Base-by-base conservation (phyloP, 2,888 invertebrate species). In the Oxystoma pomonae region DNA sequence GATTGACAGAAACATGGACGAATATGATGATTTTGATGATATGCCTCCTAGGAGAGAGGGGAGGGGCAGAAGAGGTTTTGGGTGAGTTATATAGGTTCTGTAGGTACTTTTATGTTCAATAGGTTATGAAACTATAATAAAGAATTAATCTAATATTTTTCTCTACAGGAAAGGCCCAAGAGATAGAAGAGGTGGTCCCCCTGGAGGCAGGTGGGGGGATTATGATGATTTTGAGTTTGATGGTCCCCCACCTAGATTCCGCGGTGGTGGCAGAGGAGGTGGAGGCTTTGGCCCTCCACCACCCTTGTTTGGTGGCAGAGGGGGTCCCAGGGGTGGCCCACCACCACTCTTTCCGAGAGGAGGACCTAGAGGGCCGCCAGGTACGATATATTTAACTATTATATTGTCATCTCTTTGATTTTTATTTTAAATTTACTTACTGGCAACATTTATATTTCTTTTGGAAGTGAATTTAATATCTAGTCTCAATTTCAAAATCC, bases 221-320 rank as follows among this genome's bases (percentile, higher is more conserved):
- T 69, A 7, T 35, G 35, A 35, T 3, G 35, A 35, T 3, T 35
- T 35, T 12, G 12, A 7, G 35, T 35, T 35, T 35, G 78, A 81
- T 65, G 82, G 82, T 63, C 84, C 83, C 1, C 85, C 87, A n/a
- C 86, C 86, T 71, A 81, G 89, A 19, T 90, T 88, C 73, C 80
- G 89, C 50, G 89, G 89, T 1, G 82, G 89, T 69, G 87, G 87
- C 12, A 35, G 35, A 35, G 35, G 35, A 3, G 82, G 89, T 69
- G 87, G 87, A 76, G 89, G 88, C 19, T 84, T 84, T 16, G 80
- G 79, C 17, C 82, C 82, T 0, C 78, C 78, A 19, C 78, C 79
- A 22, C 78, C 76, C 3, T 63, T 67, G 62, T 78, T 78, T 72
- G 69, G 80, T 63, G n/a, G n/a, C n/a, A 76, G 80, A n/a, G 68